Evolutionary conservation across 2,797 vertebrate genomes (phyloP).

Genomic region (Diglossa cyanea): DNA sequence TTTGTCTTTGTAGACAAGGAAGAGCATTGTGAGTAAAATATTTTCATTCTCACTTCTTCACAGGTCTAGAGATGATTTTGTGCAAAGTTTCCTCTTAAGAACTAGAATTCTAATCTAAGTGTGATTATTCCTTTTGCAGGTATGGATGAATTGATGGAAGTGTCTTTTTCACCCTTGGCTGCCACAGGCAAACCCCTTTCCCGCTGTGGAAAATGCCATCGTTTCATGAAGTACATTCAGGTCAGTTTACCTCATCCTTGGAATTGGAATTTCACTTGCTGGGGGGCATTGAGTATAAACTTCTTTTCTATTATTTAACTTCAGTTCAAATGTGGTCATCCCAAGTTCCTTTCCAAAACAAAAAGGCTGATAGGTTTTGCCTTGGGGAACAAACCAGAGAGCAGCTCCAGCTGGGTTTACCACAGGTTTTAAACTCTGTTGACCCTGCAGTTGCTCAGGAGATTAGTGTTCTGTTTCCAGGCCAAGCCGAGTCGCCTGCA

Average conservation of each 20-base stretch:
- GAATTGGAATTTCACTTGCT: background rate
- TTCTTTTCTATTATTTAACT: background rate
- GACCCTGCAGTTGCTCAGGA: background rate
- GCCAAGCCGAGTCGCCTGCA: constrained; percentile 96
- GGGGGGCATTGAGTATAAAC: background rate
- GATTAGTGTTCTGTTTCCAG: constrained; percentile 62
- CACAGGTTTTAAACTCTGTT: background rate
- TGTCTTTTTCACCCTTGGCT: constrained; percentile 95
- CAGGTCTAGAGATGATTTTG: background rate
- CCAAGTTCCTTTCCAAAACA: background rate
- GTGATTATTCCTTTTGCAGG: constrained; percentile 69
- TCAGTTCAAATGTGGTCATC: background rate
- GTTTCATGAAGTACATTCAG: constrained; percentile 99
- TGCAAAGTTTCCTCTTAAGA: background rate
- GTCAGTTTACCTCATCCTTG: constrained; percentile 68
- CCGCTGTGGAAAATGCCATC: constrained; percentile 96
- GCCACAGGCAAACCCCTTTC: constrained; percentile 93
- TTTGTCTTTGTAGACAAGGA: background rate
- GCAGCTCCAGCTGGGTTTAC: background rate
- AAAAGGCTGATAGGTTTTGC: background rate
- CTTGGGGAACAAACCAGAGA: background rate
- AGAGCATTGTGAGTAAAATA: background rate
- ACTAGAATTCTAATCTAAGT: background rate
- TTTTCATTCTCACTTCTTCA: background rate
- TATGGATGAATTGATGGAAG: constrained; percentile 98